A percentile compares a stretch with the other conserved stretches of the same genome.
Conservation (phyloP, 1,140 invertebrate species). For the Camponotus pennsylvanicus region DNA sequence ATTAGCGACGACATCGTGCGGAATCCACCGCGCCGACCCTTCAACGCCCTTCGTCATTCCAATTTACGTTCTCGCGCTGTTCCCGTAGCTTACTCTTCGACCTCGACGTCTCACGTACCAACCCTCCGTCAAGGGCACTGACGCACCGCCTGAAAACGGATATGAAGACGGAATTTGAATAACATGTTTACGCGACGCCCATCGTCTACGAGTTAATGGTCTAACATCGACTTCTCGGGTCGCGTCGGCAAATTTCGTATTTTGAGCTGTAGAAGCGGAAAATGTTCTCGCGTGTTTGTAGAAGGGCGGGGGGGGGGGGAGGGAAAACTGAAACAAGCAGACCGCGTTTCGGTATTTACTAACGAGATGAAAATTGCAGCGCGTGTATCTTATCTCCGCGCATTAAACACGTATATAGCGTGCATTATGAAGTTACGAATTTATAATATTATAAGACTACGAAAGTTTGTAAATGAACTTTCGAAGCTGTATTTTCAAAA, state of each 20-base stretch:
- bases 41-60: slow-evolving; percentile 59
- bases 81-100: slow-evolving; percentile 53
- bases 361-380: slow-evolving; percentile 20
- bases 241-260: slow-evolving; percentile 37
- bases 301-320: background rate
- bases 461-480: background rate
- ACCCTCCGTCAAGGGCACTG: slow-evolving; percentile 40
- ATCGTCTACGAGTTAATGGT: slow-evolving; percentile 69
- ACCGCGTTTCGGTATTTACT: slow-evolving; percentile 21
- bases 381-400: background rate
- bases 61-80: slow-evolving; percentile 58
- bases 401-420: background rate
- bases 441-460: background rate
- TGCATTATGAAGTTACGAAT: background rate
- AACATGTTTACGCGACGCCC: slow-evolving; percentile 73
- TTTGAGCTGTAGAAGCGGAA: slow-evolving; percentile 40
- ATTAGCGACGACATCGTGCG: slow-evolving; percentile 63
- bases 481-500: background rate
- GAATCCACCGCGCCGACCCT: slow-evolving; percentile 51
- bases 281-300: slow-evolving; percentile 18
- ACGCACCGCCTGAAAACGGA: slow-evolving; percentile 69
- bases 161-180: slow-evolving; percentile 77
- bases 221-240: slow-evolving; percentile 52
- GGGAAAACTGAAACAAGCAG: slow-evolving; percentile 12
- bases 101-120: slow-evolving; percentile 27